Percentiles rank a stretch among this genome's conserved stretches.
These are phyloP conservation scores for Stenodema calcarata DNA, from an alignment of 2,888 invertebrate genomes.

Conservation along the genomic window DNA sequence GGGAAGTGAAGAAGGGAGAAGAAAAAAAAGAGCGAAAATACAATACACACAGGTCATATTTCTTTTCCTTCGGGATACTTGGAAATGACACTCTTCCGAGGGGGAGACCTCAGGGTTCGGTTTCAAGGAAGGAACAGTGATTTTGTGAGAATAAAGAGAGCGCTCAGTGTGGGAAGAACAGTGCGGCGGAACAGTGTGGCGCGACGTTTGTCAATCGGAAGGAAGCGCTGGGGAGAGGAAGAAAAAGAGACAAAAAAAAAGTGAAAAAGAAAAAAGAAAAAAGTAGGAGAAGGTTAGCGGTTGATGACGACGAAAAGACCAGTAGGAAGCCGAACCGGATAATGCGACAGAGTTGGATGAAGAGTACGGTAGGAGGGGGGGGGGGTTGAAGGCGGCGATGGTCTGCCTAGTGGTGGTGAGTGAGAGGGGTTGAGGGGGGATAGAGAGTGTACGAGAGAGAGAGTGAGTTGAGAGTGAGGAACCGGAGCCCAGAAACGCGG, in stretches of 20 bases:
- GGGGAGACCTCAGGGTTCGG: neutral
- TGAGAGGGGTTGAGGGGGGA: no score
- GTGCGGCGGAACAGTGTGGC: neutral
- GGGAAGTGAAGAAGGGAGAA: no score
- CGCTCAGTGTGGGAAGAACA: neutral
- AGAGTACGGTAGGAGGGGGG: neutral
- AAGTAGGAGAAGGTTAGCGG: slow-evolving; percentile 12
- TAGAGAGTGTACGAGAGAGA: no score
- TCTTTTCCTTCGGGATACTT: slow-evolving; percentile 3
- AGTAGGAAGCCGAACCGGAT: neutral
- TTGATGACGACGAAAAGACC: slow-evolving; percentile 13
- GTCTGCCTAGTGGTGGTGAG: no score
- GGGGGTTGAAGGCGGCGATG: neutral
- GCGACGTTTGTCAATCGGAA: slow-evolving; percentile 24
- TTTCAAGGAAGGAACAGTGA: slow-evolving; percentile 13
- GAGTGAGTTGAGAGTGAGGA: no score
- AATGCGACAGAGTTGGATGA: neutral
- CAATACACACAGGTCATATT: neutral
- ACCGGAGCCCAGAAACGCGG: no score
- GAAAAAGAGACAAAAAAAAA: no score
- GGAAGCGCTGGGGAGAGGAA: neutral
- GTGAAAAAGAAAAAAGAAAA: neutral
- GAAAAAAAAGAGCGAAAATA: neutral
- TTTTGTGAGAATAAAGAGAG: slow-evolving; percentile 18
- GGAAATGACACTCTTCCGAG: slow-evolving; percentile 23